Percentiles rank a stretch among this genome's conserved stretches.
These are phyloP conservation scores for Trichechus manatus DNA, from an alignment of 2,113 vertebrate species.

Conservation along the genomic window DNA sequence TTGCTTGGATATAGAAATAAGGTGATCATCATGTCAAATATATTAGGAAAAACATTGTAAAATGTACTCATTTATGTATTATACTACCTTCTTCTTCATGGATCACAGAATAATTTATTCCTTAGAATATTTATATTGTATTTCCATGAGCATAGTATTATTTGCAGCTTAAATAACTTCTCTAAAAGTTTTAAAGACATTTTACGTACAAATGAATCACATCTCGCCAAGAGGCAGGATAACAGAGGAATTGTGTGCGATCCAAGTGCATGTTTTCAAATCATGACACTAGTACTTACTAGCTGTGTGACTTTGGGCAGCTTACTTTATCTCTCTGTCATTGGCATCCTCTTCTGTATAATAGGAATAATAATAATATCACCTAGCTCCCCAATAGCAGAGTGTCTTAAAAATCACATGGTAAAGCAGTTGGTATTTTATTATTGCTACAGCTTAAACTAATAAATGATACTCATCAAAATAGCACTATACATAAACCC, in stretches of 20 bases:
- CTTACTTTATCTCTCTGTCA: background rate
- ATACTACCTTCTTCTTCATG: background rate
- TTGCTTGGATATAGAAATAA: background rate
- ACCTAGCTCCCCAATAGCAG: background rate
- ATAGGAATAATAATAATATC: background rate
- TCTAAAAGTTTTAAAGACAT: background rate
- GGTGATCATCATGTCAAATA: background rate
- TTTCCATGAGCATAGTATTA: constrained; percentile 12
- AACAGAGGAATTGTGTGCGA: background rate
- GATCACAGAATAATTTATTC: constrained; percentile 10
- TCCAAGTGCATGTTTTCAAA: background rate
- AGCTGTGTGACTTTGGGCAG: background rate
- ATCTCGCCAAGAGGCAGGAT: background rate
- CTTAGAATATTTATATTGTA: constrained; percentile 12
- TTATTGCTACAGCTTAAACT: background rate
- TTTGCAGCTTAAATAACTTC: background rate
- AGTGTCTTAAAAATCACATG: background rate
- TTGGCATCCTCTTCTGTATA: background rate
- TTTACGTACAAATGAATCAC: constrained; percentile 26
- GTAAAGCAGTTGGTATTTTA: background rate
- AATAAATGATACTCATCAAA: background rate
- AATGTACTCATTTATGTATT: background rate
- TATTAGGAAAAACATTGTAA: background rate
- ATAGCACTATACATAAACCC: background rate
- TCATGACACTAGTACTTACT: background rate